phyloP scores from a whole-genome alignment of 1,140 invertebrate species.

The Zaprionus africanus region DNA sequence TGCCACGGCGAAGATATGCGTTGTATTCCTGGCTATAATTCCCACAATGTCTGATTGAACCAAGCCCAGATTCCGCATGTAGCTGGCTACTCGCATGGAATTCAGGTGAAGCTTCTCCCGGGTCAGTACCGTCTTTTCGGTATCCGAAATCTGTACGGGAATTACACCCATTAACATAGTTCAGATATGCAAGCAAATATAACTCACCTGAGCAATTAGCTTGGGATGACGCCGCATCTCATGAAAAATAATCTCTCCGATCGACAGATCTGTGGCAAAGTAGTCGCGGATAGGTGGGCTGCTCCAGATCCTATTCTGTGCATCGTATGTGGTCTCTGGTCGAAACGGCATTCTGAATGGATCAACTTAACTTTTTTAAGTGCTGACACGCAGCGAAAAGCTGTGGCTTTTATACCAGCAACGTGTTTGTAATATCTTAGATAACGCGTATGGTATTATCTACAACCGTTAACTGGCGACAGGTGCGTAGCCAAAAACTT shows the following conservation, averaged over 20 bases:
- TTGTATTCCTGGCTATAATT: constrained; percentile 64
- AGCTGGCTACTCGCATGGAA: constrained; percentile 57
- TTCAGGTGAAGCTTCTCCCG: constrained; percentile 54
- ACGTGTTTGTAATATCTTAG: neutral
- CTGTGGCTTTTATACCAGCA: constrained; percentile 55
- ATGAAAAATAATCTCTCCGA: constrained; percentile 63
- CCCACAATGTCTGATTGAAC: constrained; percentile 67
- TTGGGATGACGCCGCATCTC: constrained; percentile 68
- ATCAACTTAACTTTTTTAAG: constrained; percentile 11
- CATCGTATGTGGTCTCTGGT: constrained; percentile 50
- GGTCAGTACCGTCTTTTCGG: constrained; percentile 57
- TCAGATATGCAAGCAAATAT: rapidly evolving
- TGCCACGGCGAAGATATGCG: constrained; percentile 56
- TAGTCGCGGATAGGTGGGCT: constrained; percentile 19
- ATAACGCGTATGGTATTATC: neutral
- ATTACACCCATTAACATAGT: neutral
- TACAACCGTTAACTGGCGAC: neutral
- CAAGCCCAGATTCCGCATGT: constrained; percentile 48
- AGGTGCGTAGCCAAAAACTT: no score
- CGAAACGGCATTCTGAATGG: constrained; percentile 48
- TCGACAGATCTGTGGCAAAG: constrained; percentile 55
- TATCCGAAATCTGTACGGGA: constrained; percentile 57
- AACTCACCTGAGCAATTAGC: constrained; percentile 58
- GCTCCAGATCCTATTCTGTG: constrained; percentile 56
- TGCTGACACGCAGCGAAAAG: constrained; percentile 17